Base-by-base conservation (phyloP, 1,140 invertebrate genomes). In the Papilio polyxenes region DNA sequence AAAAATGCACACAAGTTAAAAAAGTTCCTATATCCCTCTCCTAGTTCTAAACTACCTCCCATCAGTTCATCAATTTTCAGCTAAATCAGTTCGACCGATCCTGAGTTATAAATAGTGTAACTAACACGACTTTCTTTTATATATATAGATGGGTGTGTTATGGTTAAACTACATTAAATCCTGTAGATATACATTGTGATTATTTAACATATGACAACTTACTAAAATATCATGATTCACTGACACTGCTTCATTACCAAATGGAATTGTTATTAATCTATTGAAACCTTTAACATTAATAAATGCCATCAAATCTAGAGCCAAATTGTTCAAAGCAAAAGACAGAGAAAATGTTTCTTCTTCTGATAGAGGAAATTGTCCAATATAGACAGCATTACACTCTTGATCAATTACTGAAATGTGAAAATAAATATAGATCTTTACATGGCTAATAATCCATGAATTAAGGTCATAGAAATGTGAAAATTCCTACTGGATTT, bases 241-340 rank as follows among this genome's bases (percentile, higher is more conserved):
- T 31, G 85, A 81, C 65, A 82, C 23, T 17, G 82, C 20, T 49
- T 74, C 56, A 75, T 85, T 48, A 72, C 84, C 89, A 90, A 89
- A 90, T 56, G 92, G 92, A 53, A 91, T 85, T 69, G 90, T 90
- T 75, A 93, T 89, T 23, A 89, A 86, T 69, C 84, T 85, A 53
- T 88, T 86, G 86, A 89, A 92, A 8, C 90, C 89, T 87, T 85
- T 89, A 1, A 94, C 1, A 86, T 91, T 91, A 72, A 93, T 88
- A 83, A 92, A 93, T 37, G 86, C 88, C 75, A 94, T 86, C 75
- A 91, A 85, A 20, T 88, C 85, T 15, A 86, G 48, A 48, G 91
- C 87, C 62, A 89, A 83, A 23, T 40, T 87, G 72, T 92, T 88
- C 2, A 94, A 81, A 80, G 89, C 89, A 75, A 84, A 84, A 49